Evolutionary conservation across 2,113 vertebrate species (phyloP).

Genomic region (Plestiodon gilberti): DNA sequence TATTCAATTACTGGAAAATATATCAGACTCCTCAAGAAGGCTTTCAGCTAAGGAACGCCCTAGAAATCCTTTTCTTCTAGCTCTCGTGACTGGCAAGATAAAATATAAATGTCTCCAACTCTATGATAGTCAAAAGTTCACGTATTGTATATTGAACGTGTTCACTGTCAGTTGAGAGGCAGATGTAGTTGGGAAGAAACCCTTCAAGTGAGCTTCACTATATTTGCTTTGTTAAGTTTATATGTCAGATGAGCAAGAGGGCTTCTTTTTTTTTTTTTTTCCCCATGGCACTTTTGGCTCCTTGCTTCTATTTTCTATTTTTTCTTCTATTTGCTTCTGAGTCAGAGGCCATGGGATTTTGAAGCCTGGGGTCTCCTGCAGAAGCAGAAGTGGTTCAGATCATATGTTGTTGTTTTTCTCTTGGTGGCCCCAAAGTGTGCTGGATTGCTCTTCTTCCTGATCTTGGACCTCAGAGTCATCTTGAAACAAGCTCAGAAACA

Average conservation of each 20-base stretch:
- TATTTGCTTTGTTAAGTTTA: constrained; percentile 7
- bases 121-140: constrained; percentile 49
- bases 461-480: not conserved
- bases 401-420: not conserved
- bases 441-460: not conserved
- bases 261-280: not conserved
- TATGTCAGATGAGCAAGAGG: constrained; percentile 10
- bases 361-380: not conserved
- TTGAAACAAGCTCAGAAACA: not conserved
- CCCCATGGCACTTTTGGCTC: not conserved
- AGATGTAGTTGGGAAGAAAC: constrained; percentile 14
- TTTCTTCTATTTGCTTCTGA: not conserved
- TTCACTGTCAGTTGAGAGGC: constrained; percentile 43
- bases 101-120: constrained; percentile 50
- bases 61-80: constrained; percentile 25
- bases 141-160: constrained; percentile 35
- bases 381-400: not conserved
- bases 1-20: constrained; percentile 46
- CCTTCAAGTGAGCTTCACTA: constrained; percentile 26
- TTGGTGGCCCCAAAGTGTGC: not conserved
- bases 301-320: not conserved
- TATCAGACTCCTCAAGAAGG: constrained; percentile 29
- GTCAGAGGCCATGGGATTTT: not conserved
- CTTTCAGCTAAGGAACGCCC: constrained; percentile 33
- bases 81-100: constrained; percentile 4